Evolutionary conservation across 2,888 invertebrate species (phyloP).

Genomic region (Eueremaeus valkanovi): DNA sequence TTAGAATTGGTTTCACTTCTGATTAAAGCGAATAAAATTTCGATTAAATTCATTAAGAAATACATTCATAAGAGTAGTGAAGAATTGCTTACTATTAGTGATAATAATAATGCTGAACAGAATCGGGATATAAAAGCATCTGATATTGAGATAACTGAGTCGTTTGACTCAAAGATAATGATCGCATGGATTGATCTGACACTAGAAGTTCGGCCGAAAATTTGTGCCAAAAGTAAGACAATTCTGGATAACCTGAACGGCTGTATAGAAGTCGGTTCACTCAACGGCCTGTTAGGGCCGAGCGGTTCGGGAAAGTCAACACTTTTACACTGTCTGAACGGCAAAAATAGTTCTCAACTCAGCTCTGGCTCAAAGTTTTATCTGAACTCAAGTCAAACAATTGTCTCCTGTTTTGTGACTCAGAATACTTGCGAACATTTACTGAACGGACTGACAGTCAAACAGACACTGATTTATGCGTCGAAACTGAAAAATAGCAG

Average conservation of each 20-base stretch:
- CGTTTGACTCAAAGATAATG: background rate
- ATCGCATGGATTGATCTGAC: conserved; percentile 5
- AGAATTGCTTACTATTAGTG: too few relatives aligned
- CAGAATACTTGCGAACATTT: conserved; percentile 29
- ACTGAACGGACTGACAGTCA: conserved; percentile 19
- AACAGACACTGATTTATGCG: conserved; percentile 29
- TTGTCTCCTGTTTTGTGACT: conserved; percentile 11
- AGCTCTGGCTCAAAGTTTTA: background rate
- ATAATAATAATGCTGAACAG: background rate
- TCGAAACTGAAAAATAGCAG: conserved; percentile 34
- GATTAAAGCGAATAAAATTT: too few relatives aligned
- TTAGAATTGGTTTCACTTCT: too few relatives aligned
- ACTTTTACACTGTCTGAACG: conserved; percentile 14
- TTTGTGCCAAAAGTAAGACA: background rate
- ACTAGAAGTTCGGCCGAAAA: background rate
- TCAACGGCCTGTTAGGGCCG: conserved; percentile 24
- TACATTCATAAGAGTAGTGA: too few relatives aligned
- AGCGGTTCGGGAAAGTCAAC: conserved; percentile 10
- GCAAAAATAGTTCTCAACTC: background rate
- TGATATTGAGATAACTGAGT: background rate
- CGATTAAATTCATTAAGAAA: too few relatives aligned
- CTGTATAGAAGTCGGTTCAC: background rate
- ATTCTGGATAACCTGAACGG: background rate
- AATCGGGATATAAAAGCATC: background rate
- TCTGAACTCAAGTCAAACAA: background rate